Evolutionary conservation across 2,113 vertebrate genomes (phyloP).

Genomic region (Dissostichus mawsoni): DNA sequence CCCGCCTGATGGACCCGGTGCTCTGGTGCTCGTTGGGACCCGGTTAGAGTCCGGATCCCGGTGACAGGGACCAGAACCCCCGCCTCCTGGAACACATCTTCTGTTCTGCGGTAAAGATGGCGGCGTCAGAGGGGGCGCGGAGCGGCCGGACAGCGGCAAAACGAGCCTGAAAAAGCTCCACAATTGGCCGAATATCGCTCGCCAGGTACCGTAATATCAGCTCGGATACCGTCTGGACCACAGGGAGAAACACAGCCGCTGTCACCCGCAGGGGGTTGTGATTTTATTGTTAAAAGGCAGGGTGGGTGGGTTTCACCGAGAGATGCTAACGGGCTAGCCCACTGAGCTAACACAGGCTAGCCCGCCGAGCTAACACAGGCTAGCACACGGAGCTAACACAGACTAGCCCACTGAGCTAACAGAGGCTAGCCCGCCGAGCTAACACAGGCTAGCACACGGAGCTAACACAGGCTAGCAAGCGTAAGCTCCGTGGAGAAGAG

Average conservation of each 20-base stretch:
- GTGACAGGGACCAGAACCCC: slow-evolving; percentile 69
- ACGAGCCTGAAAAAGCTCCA: slow-evolving; percentile 82
- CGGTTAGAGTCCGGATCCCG: slow-evolving; percentile 37
- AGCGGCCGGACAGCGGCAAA: slow-evolving; percentile 83
- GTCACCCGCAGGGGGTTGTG: slow-evolving; percentile 57
- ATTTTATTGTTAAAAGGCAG: slow-evolving; percentile 69
- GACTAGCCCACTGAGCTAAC: slow-evolving; percentile 32
- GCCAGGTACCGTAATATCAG: slow-evolving; percentile 39
- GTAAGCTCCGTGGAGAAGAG: slow-evolving; percentile 59
- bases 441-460: slow-evolving; percentile 50
- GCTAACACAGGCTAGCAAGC: slow-evolving; percentile 65
- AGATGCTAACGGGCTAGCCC: background rate
- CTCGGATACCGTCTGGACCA: slow-evolving; percentile 28
- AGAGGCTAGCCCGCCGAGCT: slow-evolving; percentile 42
- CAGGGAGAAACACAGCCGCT: slow-evolving; percentile 36
- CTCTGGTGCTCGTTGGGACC: background rate
- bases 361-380: slow-evolving; percentile 19
- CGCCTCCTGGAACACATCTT: slow-evolving; percentile 79
- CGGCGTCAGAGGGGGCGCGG: slow-evolving; percentile 90
- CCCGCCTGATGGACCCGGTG: slow-evolving; percentile 13
- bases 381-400: slow-evolving; percentile 36
- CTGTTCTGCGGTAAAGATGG: slow-evolving; percentile 98
- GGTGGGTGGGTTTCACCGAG: no score
- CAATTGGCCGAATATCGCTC: slow-evolving; percentile 53
- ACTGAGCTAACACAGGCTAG: slow-evolving; percentile 40